A percentile compares a stretch with the other conserved stretches of the same genome.
These are phyloP conservation scores for Eledone cirrhosa DNA, from an alignment of 2,888 invertebrate genomes.

Conservation along the genomic window DNA sequence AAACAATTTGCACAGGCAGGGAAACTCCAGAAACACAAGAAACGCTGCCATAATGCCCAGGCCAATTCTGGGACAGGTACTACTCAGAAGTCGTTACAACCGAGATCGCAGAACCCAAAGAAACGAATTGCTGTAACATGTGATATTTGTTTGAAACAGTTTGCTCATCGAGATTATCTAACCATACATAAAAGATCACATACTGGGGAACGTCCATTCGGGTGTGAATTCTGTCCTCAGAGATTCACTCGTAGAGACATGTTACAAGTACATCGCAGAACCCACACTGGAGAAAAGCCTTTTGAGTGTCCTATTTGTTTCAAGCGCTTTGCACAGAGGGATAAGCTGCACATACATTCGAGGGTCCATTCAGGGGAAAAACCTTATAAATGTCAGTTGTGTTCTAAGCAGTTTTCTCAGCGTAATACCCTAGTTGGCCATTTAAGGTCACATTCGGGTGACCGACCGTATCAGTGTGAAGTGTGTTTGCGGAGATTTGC, in stretches of 20 bases:
- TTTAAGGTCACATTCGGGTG: background rate
- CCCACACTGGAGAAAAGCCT: too few species aligned
- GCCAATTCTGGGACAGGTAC: too few species aligned
- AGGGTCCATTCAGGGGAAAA: constrained; percentile 3
- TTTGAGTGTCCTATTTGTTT: constrained; percentile 10
- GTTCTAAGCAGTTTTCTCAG: constrained; percentile 19
- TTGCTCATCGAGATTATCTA: constrained; percentile 18
- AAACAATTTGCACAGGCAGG: constrained; percentile 7
- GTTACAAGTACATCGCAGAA: constrained; percentile 11
- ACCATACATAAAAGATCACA: constrained; percentile 15
- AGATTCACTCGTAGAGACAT: constrained; percentile 14
- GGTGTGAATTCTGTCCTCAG: constrained; percentile 20
- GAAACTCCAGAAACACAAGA: constrained; percentile 9
- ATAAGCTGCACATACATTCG: constrained; percentile 12
- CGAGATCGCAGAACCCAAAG: background rate
- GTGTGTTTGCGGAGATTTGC: constrained; percentile 22
- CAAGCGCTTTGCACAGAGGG: constrained; percentile 10
- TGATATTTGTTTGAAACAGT: background rate
- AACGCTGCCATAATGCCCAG: background rate
- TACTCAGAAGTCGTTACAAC: background rate
- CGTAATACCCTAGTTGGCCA: constrained; percentile 20
- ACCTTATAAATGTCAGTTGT: constrained; percentile 18
- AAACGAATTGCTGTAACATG: background rate
- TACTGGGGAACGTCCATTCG: background rate
- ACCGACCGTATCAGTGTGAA: constrained; percentile 13